Evolutionary conservation across 1,140 invertebrate species (phyloP), one percentile per base, ranked within the genome.

Genomic region (Cepaea nemoralis): DNA sequence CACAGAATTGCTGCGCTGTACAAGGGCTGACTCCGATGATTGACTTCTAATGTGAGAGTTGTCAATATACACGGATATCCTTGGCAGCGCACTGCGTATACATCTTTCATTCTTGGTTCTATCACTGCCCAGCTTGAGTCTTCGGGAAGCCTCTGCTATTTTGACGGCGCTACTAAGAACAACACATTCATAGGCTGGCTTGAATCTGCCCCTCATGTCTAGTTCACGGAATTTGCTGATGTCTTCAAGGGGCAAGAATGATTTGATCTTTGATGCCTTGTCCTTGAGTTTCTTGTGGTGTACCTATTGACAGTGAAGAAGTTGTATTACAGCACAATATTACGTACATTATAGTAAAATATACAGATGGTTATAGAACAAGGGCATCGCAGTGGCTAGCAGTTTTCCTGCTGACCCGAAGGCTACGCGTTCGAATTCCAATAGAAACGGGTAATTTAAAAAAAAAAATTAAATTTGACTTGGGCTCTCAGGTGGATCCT

Each of bases 241-340:
- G 75, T 90, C 88, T 24, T 89, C 86, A 16, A 87, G 81, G 8
- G 85, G 77, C 6, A 90, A 75, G 69, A 88, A 42, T 0, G 88
- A 90, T 71, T 87, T 87, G 31, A 90, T 87, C 48, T 85, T 85
- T 19, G 85, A 84, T 2, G 89, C 89, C 69, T 85, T 88, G 10
- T 90, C 88, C 71, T 88, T 88, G 35, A 90, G 81, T 33, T 87
- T 82, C 74, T 83, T 84, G 69, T 88, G 88, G 33, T 88, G 87
- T 24, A 90, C 83, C 78, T 80, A 42, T 24, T 39, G 22, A 31
- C 19, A 55, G 3, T 8, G n/a, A 55, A 22, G 22, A 5, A 55
- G n/a, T 1, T 14, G n/a, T 10, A 55, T 55, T 5, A n/a, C n/a
- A n/a, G n/a, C n/a, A n/a, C n/a, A n/a, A n/a, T n/a, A n/a, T n/a